Base-by-base conservation (phyloP, 2,797 vertebrate genomes). In the Phyllotis vaccarum region DNA sequence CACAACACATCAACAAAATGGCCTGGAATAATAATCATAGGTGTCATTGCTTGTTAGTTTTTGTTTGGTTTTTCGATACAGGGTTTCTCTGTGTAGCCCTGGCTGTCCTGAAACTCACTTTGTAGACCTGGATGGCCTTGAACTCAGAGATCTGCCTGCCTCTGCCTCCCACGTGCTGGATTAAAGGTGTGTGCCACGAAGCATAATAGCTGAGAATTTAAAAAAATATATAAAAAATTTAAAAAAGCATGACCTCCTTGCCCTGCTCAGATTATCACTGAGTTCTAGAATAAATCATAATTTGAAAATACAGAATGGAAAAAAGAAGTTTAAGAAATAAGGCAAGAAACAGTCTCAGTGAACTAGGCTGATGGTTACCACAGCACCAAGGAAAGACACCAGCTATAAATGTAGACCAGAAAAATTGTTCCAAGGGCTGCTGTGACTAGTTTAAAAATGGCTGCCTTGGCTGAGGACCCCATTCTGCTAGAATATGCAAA, bases 1-100 rank as follows among this genome's bases (percentile, higher is more conserved):
- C 92, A 96, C 34, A 93, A 37, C 37, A 91, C 31, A 89, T 79
- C 90, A 66, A 92, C 90, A 88, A 97, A 95, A 94, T 79, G 95
- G 60, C 60, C 78, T 56, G n/a, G 16, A 62, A 62, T 22, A 31
- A 16, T 27, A n/a, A 12, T 54, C 21, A 52, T 52, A 34, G 19
- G 1, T 86, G 5, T 16, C 16, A 24, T 13, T 60, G 72, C 14
- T 6, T 68, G 9, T 52, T 46, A 19, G 16, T 46, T 62, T 60
- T 14, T 13, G 12, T 79, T 80, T 37, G 9, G 83, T 52, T 86
- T 86, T 68, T 68, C 21, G 13, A 37, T 62, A 52, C 12, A n/a
- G 21, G 21, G 31, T 66, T 66, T 66, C 62, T 85, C 62, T 66
- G 19, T 21, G 6, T 49, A n/a, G 31, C 31, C 12, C 43, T 66